Percentiles rank a stretch among this genome's conserved stretches.
Evolutionary conservation across 2,113 vertebrate genomes (phyloP).

Genomic region (Periophthalmodon schlosseri): DNA sequence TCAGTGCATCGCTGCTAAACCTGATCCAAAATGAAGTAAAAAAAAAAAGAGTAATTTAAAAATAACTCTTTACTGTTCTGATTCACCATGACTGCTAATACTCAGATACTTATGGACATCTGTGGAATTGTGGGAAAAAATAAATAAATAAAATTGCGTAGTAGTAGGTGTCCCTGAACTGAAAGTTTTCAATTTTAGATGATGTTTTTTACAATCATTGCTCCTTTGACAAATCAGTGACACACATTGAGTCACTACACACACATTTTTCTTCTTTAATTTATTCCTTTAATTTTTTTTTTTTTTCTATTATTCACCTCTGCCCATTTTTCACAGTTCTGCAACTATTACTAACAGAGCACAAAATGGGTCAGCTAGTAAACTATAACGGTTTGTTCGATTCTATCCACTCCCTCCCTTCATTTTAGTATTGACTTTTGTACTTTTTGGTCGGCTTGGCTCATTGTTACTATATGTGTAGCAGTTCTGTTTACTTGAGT

Average conservation of each 20-base stretch:
- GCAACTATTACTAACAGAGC: constrained; percentile 29
- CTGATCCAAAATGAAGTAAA: too few relatives aligned
- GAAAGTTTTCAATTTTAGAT: not conserved
- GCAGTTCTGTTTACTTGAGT: not conserved
- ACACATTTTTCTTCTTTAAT: constrained; percentile 31
- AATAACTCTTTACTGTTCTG: too few relatives aligned
- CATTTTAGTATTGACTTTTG: constrained; percentile 56
- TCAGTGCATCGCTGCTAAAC: too few relatives aligned
- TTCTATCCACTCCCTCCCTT: constrained; percentile 37
- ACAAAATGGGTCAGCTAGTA: constrained; percentile 46
- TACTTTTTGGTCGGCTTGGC: constrained; percentile 29
- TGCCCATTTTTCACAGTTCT: not conserved
- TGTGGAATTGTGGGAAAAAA: too few relatives aligned
- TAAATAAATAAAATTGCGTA: too few relatives aligned
- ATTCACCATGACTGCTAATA: too few relatives aligned
- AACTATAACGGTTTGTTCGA: constrained; percentile 45
- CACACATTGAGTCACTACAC: constrained; percentile 19
- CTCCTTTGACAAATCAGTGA: constrained; percentile 4
- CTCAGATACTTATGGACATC: too few relatives aligned
- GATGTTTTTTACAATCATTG: not conserved
- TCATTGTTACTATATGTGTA: constrained; percentile 19
- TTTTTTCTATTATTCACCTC: not conserved
- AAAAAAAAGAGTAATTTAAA: too few relatives aligned
- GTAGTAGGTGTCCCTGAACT: not conserved
- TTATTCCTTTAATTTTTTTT: not conserved